Base-by-base conservation (phyloP, 1,140 invertebrate genomes). In the Neelides sp. region DNA sequence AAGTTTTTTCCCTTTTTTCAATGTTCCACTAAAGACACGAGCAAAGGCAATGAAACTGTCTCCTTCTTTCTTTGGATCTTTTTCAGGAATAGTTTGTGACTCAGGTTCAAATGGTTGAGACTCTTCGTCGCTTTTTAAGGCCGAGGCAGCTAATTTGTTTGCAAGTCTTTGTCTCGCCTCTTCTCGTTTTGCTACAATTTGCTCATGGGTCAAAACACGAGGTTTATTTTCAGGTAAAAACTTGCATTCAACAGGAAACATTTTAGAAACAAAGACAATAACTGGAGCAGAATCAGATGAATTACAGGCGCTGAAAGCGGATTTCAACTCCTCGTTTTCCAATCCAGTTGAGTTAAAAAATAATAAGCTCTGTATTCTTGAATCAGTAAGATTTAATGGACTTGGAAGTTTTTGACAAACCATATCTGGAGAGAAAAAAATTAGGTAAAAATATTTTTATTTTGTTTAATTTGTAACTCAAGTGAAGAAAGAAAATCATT, bases 221-320 rank as follows among this genome's bases (percentile, higher is more conserved):
- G 75, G 70, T 61, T 74, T 78, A 63, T 85, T 82, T 63, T 84
- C 74, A 1, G 83, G 83, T 43, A 91, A 62, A 48, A 68, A 68
- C 57, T 73, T 77, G 44, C 73, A 74, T 62, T 84, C 81, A 26
- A 65, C 74, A 49, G 82, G 77, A 71, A 90, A 85, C 85, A 93
- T 91, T 75, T 98, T 98, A 3, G 93, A 96, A 50, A 98, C 78
- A 70, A 89, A 97, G 41, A 86, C 78, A 63, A 97, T 85, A 10
- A 88, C 70, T 54, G 88, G 83, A 50, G 73, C 75, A 51, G 80
- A 71, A 2, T 75, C 63, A 23, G 72, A 71, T 58, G 76, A 69
- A 65, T 76, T 73, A 68, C 89, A 92, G 24, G 71, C 69, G 32
- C 81, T 61, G 65, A 93, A 92, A 56, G 77, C 78, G 59, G 77